Conservation (phyloP, 1,140 invertebrate species). For the Alviniconcha marisindica region DNA sequence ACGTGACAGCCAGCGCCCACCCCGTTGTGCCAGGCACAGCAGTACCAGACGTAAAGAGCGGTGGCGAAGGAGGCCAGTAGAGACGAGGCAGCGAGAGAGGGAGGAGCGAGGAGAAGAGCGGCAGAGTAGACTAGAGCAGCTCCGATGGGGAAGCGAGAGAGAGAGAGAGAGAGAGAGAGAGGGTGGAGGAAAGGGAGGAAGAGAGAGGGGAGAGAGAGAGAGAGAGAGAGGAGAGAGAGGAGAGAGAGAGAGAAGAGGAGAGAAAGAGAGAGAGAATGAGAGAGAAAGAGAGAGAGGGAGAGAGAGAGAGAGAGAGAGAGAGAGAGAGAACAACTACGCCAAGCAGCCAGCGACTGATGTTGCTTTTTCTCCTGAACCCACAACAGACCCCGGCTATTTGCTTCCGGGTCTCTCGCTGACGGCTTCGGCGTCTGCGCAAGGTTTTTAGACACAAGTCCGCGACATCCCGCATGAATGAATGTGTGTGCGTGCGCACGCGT, state of each 20-base stretch:
- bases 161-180: slow-evolving; percentile 22
- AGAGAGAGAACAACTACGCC: too few species aligned
- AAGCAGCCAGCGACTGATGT: too few species aligned
- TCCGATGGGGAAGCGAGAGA: slow-evolving; percentile 17
- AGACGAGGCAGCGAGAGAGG: slow-evolving; percentile 4
- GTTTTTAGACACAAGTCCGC: too few species aligned
- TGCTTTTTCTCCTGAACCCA: too few species aligned
- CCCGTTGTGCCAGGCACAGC: neutral
- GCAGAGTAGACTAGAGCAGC: too few species aligned
- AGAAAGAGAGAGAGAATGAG: slow-evolving; percentile 11
- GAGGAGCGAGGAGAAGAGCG: neutral
- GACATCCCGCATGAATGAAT: too few species aligned
- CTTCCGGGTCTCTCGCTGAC: too few species aligned
- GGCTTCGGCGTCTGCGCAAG: too few species aligned
- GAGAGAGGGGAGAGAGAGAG: neutral
- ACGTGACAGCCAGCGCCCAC: too few species aligned
- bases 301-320: too few species aligned
- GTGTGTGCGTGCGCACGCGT: too few species aligned
- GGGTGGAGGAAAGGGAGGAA: neutral
- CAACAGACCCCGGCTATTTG: too few species aligned
- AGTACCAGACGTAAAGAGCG: neutral
- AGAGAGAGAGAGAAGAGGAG: slow-evolving; percentile 11
- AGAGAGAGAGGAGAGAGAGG: neutral
- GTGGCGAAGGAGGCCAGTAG: neutral
- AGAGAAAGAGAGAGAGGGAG: neutral